Conservation (phyloP, 2,113 vertebrate genomes). For the Trochalopteron elliotii region DNA sequence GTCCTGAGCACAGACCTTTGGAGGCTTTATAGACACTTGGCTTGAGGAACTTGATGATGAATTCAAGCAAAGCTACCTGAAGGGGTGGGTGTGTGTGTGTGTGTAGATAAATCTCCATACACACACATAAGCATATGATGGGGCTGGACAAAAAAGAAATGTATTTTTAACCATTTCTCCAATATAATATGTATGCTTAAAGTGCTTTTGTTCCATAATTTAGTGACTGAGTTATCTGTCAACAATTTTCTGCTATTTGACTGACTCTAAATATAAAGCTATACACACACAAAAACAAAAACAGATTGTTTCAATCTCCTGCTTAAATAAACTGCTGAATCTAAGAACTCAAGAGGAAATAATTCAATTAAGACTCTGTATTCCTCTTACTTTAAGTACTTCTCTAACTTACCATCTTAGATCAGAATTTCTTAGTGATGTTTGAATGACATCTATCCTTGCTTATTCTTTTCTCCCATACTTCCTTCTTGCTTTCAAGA, state of each 20-base stretch:
- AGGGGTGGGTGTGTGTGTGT: background rate
- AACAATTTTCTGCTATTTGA: background rate
- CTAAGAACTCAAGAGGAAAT: background rate
- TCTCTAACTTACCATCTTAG: background rate
- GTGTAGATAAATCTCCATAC: too few species aligned
- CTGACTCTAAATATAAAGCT: background rate
- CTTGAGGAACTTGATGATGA: background rate
- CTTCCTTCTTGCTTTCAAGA: background rate
- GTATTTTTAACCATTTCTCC: background rate
- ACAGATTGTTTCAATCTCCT: background rate
- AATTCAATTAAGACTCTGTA: background rate
- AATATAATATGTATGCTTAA: background rate
- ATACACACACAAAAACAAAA: background rate
- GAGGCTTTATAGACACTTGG: background rate
- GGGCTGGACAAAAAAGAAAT: accelerated
- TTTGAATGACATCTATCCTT: background rate
- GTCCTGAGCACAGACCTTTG: background rate
- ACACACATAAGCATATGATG: background rate
- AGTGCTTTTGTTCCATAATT: background rate
- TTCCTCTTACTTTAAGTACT: background rate
- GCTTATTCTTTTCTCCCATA: background rate
- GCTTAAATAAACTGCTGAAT: background rate
- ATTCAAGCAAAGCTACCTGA: background rate
- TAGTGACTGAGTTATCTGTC: background rate
- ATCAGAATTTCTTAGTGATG: background rate